phyloP scores from a whole-genome alignment of 2,113 vertebrate species.

The Hipposideros armiger region DNA sequence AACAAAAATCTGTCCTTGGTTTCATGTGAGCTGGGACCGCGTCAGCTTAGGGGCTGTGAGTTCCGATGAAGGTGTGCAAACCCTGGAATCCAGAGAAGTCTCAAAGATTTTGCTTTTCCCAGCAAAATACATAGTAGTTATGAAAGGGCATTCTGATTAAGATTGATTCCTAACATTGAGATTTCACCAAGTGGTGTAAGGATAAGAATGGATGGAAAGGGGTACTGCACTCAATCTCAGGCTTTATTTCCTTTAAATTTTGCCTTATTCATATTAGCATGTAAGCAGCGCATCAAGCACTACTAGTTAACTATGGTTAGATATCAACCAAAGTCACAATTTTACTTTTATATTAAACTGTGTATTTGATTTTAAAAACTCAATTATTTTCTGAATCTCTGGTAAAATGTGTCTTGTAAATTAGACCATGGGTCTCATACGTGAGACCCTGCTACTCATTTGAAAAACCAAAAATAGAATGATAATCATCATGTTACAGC shows the following conservation, averaged over 20 bases:
- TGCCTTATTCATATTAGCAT: background rate
- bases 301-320: background rate
- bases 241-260: conserved; percentile 21
- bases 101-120: background rate
- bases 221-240: background rate
- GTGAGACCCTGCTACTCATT: background rate
- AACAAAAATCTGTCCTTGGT: background rate
- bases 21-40: background rate
- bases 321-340: background rate
- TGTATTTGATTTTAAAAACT: background rate
- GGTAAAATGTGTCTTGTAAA: background rate
- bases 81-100: background rate
- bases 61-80: conserved; percentile 10
- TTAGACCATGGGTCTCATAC: background rate
- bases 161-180: background rate
- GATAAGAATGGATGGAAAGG: background rate
- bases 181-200: background rate
- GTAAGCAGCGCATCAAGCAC: background rate
- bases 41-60: background rate
- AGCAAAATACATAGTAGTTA: background rate
- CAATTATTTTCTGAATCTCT: conserved; percentile 40
- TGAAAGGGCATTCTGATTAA: conserved; percentile 42
- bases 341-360: conserved; percentile 12
- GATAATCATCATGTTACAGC: background rate
- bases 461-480: background rate